Conservation (phyloP, 2,888 invertebrate species). For the Parochlus steinenii region DNA sequence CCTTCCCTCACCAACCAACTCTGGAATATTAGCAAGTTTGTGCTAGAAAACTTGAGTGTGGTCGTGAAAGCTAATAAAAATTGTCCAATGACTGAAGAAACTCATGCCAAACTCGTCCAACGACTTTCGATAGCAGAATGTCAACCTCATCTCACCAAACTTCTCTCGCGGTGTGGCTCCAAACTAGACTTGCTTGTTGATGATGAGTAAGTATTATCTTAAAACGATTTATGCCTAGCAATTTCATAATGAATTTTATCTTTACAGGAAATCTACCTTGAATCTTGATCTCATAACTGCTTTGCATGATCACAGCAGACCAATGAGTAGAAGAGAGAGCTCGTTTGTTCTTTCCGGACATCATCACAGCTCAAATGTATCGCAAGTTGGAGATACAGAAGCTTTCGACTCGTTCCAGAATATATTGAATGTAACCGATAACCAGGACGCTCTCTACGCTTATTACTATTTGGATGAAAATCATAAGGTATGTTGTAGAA, state of each 20-base stretch:
- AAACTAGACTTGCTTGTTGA: slow-evolving; percentile 26
- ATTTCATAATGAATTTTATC: too few relatives aligned
- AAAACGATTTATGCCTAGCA: too few relatives aligned
- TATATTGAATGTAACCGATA: slow-evolving; percentile 68
- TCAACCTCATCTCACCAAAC: slow-evolving; percentile 12
- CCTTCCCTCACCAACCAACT: slow-evolving; percentile 26
- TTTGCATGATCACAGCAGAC: slow-evolving; percentile 1
- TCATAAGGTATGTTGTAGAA: slow-evolving; percentile 43
- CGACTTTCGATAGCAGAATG: slow-evolving; percentile 1
- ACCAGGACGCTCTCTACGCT: slow-evolving; percentile 69
- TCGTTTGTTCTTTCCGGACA: neutral
- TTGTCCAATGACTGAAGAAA: slow-evolving; percentile 20
- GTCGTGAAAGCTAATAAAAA: slow-evolving; percentile 33
- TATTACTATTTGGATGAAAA: slow-evolving; percentile 83
- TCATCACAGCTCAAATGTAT: slow-evolving; percentile 16
- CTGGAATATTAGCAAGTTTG: slow-evolving; percentile 39
- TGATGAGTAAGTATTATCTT: slow-evolving; percentile 21
- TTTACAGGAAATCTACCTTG: slow-evolving; percentile 8
- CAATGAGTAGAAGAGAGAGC: slow-evolving; percentile 7
- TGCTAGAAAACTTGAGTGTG: slow-evolving; percentile 40
- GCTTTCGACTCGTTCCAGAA: slow-evolving; percentile 53
- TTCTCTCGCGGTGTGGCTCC: slow-evolving; percentile 24
- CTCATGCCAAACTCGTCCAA: slow-evolving; percentile 3
- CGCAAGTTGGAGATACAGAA: slow-evolving; percentile 31
- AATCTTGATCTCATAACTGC: slow-evolving; percentile 1